Evolutionary conservation across 1,140 invertebrate genomes (phyloP).

Genomic region (Rhysida immarginata): DNA sequence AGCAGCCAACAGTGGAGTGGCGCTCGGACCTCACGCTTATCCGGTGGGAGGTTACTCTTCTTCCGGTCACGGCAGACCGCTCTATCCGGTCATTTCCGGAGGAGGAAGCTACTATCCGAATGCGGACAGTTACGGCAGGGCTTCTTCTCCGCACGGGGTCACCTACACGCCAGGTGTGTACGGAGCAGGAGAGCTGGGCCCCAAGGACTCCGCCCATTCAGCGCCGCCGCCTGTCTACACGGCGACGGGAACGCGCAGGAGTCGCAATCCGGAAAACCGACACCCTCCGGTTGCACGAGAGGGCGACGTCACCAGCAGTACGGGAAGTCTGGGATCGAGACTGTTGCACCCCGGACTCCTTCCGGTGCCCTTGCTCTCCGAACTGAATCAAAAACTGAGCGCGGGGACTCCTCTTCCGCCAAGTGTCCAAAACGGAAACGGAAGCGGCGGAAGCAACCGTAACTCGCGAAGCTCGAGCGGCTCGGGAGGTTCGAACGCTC

Average conservation of each 20-base stretch:
- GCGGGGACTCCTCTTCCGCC: neutral
- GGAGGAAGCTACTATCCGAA: neutral
- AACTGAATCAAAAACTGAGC: slow-evolving; percentile 7
- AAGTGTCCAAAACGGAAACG: neutral
- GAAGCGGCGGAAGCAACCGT: neutral
- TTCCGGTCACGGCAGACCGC: neutral
- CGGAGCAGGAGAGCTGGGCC: slow-evolving; percentile 1
- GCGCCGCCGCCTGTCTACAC: neutral
- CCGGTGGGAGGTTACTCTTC: neutral
- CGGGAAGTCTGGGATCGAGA: slow-evolving; percentile 10
- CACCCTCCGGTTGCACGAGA: neutral
- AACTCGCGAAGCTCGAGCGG: neutral
- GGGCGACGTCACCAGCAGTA: neutral
- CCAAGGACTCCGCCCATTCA: neutral
- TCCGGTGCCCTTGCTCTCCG: slow-evolving; percentile 1
- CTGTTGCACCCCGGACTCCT: slow-evolving; percentile 2
- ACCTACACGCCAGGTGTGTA: slow-evolving; percentile 6
- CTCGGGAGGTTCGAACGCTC: neutral
- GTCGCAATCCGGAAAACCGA: neutral
- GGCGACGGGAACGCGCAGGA: too few species aligned
- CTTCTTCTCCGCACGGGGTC: neutral
- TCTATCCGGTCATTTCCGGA: neutral
- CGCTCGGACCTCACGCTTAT: neutral
- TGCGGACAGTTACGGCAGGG: neutral
- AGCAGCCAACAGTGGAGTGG: neutral